These are phyloP conservation scores for Leptosomus discolor DNA, from an alignment of 2,113 vertebrate species.

Conservation along the genomic window DNA sequence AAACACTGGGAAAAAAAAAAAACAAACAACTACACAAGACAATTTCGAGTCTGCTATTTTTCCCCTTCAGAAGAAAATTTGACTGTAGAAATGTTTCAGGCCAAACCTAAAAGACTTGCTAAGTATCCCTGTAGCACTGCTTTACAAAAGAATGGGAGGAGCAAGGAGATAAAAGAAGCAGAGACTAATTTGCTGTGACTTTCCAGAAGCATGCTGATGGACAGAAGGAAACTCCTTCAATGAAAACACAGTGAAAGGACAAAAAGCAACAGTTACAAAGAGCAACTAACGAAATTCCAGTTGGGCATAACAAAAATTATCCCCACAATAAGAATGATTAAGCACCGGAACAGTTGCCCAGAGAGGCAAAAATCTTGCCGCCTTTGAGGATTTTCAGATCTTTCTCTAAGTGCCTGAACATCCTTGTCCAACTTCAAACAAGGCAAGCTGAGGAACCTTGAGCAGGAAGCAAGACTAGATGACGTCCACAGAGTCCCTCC, in stretches of 20 bases:
- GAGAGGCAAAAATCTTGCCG: neutral
- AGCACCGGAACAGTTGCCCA: neutral
- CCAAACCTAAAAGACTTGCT: neutral
- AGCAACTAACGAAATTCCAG: neutral
- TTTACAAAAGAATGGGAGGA: neutral
- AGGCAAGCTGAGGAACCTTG: neutral
- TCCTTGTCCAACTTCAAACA: neutral
- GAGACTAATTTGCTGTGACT: neutral
- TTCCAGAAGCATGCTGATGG: neutral
- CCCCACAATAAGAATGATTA: neutral
- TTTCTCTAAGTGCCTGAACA: neutral
- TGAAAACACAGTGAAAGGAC: neutral
- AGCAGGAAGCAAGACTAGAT: neutral
- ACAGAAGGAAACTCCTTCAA: neutral
- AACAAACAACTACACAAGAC: neutral
- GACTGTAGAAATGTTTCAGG: neutral
- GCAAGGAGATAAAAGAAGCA: neutral
- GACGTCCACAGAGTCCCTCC: neutral
- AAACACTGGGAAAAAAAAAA: neutral
- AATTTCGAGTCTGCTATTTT: neutral
- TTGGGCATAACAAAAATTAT: neutral
- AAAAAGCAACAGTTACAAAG: neutral
- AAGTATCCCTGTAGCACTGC: neutral
- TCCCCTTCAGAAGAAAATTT: neutral
- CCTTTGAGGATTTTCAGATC: neutral